Base-by-base conservation (phyloP, 2,797 vertebrate genomes). In the Smutsia gigantea region DNA sequence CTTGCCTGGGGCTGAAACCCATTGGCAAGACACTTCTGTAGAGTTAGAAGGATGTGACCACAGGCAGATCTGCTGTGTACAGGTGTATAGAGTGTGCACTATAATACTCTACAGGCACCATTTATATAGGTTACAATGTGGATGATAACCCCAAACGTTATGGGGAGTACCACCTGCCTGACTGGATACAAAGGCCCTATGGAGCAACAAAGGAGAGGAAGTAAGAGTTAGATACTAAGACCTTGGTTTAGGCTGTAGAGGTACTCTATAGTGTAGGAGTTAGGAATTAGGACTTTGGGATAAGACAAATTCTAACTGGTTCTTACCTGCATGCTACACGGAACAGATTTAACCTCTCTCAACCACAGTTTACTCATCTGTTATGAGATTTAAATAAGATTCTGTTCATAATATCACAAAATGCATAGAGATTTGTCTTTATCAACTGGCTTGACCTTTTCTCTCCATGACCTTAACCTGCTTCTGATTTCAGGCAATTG, bases 401-500 rank as follows among this genome's bases (percentile, higher is more conserved):
- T 11, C 34, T 92, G 19, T 15, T 74, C 9, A 25, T 34, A 34
- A 17, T 66, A 18, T 39, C 34, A 34, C 0, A 92, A 87, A 83
- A 96, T 81, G 42, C 15, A 29, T 53, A 13, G 42, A 90, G 74
- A 74, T 64, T 87, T 7, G 49, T 12, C 5, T 94, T 87, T 83
- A 57, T 95, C 27, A 94, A 53, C 13, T 66, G 29, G 18, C 79
- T 90, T 79, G 34, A 75, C 19, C 49, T 87, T 63, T 64, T 59
- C 29, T 87, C 55, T 92, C 25, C 63, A 64, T 51, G 19, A 81
- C 12, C 55, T 84, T 94, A 59, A 81, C 10, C 37, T 91, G 37
- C 27, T 96, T 95, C 34, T 79, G 21, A 71, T 81, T 89, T 94
- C 15, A 75, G 49, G 15, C n/a, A 79, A 59, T 53, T 69, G 19